phyloP scores from a whole-genome alignment of 2,888 invertebrate species.

The Anaspis maculata region DNA sequence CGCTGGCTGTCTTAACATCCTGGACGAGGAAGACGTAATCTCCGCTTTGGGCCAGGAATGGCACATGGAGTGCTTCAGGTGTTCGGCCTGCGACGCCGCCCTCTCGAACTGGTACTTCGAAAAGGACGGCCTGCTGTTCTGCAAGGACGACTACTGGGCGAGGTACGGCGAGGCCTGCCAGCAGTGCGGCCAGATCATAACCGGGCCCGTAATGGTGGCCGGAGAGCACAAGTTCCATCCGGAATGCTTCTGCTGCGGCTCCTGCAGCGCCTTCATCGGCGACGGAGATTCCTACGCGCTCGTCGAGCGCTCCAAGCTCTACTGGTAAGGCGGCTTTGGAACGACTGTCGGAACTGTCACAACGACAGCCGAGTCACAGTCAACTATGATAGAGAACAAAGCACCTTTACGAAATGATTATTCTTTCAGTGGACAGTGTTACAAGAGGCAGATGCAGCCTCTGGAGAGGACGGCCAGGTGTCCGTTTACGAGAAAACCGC shows the following conservation, averaged over 20 bases:
- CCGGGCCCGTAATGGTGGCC: constrained; percentile 90
- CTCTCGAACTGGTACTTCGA: constrained; percentile 90
- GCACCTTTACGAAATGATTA: too few relatives aligned
- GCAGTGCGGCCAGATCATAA: constrained; percentile 71
- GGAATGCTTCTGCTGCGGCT: constrained; percentile 85
- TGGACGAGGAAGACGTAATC: constrained; percentile 70
- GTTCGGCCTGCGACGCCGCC: constrained; percentile 80
- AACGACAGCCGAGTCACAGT: background rate
- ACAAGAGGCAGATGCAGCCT: constrained; percentile 62
- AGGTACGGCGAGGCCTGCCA: constrained; percentile 85
- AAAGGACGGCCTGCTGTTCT: constrained; percentile 81
- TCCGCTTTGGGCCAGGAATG: constrained; percentile 77
- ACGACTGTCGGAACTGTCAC: background rate
- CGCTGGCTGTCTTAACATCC: constrained; percentile 66
- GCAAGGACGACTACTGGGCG: constrained; percentile 81
- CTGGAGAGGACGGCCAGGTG: constrained; percentile 45
- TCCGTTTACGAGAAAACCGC: constrained; percentile 51
- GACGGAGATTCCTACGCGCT: constrained; percentile 89
- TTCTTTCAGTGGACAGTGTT: constrained; percentile 61
- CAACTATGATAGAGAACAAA: too few relatives aligned
- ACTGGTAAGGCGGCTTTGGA: constrained; percentile 62
- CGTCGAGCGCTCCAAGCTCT: constrained; percentile 81
- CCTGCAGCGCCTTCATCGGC: constrained; percentile 76
- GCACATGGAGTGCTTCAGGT: constrained; percentile 89
- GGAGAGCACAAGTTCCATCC: constrained; percentile 94